Base-by-base conservation (phyloP, 64 coral and sea anemone species). In the Montipora capricornis region DNA sequence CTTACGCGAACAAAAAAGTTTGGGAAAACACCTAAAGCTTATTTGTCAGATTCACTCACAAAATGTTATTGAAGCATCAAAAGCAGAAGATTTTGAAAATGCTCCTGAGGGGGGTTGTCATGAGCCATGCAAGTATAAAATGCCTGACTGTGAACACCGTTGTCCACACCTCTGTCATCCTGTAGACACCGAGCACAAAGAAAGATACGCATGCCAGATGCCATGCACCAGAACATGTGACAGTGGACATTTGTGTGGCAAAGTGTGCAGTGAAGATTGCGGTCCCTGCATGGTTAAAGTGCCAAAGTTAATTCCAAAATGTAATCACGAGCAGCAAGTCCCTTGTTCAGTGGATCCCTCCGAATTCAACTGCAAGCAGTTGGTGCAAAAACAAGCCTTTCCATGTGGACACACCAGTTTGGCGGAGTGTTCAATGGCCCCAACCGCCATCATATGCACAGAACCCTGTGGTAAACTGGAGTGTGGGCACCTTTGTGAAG, bases 131-230 rank as follows among this genome's bases (percentile, higher is more conserved):
- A 4, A 10, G 6, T 59, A 51, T 10, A 59, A 46, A 14, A 49
- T 76, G 79, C 67, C 90, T 8, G 73, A 91, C 2, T 95, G 94
- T 79, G 89, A 73, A 16, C 94, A 95, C 49, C 58, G 5, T 1
- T 95, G 94, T 64, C 16, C 80, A 55, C 45, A n/a, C 15, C 7
- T 87, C 5, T 95, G 94, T 81, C 94, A 95, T 76, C 94, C 94
- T 6, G 58, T 37, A 14, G 94, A 95, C 85, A 59, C 62, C n/a
- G 47, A 87, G 9, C 94, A 95, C 46, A 37, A 61, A n/a, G 82
- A 91, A 29, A 57, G 81, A 80, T 95, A 80, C 75, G 44, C 76
- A 6, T 95, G 94, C 59, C 60, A 29, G 11, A 24, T 80, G 76
- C 76, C 37, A 19, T 95, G 94, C 52, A 26, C 81, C 10, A 91